Conservation (phyloP, 2,888 invertebrate genomes). For the Eudemis profundana region DNA sequence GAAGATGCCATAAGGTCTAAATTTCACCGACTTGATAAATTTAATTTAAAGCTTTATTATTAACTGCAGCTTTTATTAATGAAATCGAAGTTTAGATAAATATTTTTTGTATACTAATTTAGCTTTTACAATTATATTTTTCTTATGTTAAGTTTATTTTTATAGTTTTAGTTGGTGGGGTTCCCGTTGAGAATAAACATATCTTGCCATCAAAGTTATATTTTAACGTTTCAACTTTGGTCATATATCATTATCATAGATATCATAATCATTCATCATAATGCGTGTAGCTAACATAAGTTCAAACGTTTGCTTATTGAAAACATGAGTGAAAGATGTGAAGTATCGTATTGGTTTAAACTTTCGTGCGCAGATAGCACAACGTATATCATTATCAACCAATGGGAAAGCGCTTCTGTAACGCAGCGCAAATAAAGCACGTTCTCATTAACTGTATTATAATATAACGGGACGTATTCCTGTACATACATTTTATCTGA, state of each 20-base stretch:
- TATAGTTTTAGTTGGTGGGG: slow-evolving; percentile 41
- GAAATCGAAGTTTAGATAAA: slow-evolving; percentile 39
- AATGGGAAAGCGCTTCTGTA: too few species aligned
- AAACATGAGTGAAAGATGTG: background rate
- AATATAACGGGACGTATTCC: too few species aligned
- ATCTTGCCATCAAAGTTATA: slow-evolving; percentile 20
- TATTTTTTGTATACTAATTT: slow-evolving; percentile 45
- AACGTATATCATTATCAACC: too few species aligned
- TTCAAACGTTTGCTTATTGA: background rate
- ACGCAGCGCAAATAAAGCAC: too few species aligned
- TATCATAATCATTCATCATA: background rate
- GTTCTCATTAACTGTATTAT: too few species aligned
- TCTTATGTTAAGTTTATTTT: slow-evolving; percentile 43
- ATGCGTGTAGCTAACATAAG: too few species aligned
- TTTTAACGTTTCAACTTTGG: background rate
- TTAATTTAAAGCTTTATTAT: slow-evolving; percentile 36
- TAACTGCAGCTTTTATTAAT: slow-evolving; percentile 34
- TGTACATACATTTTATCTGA: too few species aligned
- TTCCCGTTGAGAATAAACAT: slow-evolving; percentile 31
- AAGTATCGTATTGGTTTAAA: too few species aligned
- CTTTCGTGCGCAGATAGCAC: too few species aligned
- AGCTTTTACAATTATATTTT: slow-evolving; percentile 44
- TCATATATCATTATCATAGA: background rate
- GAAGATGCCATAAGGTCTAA: slow-evolving; percentile 36
- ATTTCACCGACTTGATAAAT: slow-evolving; percentile 23